These are phyloP conservation scores for Dolichallabes microphthalmus DNA, from an alignment of 2,113 vertebrate genomes.

Conservation along the genomic window DNA sequence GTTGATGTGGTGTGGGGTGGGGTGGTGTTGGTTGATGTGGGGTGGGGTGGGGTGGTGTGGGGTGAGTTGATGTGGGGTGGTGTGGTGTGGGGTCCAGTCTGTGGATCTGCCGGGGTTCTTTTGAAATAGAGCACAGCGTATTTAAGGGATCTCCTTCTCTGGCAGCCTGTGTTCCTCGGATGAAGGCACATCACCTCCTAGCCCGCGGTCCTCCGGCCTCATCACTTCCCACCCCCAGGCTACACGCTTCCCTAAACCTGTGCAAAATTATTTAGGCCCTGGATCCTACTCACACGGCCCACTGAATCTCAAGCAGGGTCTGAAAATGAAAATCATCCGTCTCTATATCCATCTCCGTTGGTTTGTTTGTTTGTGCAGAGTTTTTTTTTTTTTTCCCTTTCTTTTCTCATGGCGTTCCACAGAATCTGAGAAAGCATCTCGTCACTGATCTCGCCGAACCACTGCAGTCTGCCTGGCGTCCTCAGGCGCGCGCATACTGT, in stretches of 20 bases:
- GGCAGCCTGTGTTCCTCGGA: conserved; percentile 35
- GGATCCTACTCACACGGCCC: conserved; percentile 4
- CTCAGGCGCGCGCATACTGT: conserved; percentile 26
- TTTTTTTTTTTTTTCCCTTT: neutral
- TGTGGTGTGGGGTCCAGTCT: conserved; percentile 28
- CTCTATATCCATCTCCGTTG: neutral
- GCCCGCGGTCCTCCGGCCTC: conserved; percentile 1
- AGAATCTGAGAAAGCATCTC: conserved; percentile 12
- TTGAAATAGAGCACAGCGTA: conserved; percentile 10
- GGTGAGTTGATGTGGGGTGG: too few species aligned
- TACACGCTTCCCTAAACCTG: conserved; percentile 1
- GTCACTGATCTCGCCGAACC: conserved; percentile 16
- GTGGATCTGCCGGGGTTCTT: conserved; percentile 29
- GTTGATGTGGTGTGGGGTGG: neutral
- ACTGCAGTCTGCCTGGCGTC: conserved; percentile 10
- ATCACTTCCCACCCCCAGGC: conserved; percentile 37
- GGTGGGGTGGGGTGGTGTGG: too few species aligned
- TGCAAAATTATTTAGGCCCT: conserved; percentile 21
- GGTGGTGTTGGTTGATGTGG: too few species aligned
- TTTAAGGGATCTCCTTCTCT: neutral
- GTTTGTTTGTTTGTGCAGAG: neutral
- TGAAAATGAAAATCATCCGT: conserved; percentile 33
- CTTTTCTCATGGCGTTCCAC: neutral
- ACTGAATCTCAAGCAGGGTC: conserved; percentile 35
- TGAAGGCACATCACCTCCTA: conserved; percentile 43